Evolutionary conservation across 2,797 vertebrate genomes (phyloP), one percentile per base, ranked within the genome.

Genomic region (Cirrhinus molitorella): DNA sequence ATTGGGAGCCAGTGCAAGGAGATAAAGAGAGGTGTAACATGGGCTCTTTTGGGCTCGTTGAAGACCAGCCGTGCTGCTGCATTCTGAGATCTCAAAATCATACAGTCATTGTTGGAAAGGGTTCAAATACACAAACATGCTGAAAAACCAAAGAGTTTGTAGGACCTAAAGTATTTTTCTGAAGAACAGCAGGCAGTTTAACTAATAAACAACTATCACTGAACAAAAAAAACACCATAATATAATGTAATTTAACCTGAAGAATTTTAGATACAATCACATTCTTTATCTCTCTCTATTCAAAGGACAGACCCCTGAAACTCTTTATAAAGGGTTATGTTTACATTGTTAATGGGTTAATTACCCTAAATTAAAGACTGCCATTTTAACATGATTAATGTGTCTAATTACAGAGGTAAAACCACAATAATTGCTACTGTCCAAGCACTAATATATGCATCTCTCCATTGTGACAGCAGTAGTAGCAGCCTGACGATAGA

Each of bases 401-500:
- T 47, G 68, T n/a, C 40, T 47, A 13, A 47, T 72, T 19, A 47
- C 68, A 47, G 12, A 28, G 43, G 23, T 1, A 1, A 25, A 19
- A 16, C 68, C 3, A 17, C 43, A 17, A 72, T 49, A 72, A 28
- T 47, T 72, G 51, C 49, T 17, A 37, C 10, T 40, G 63, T 51
- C 16, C 23, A 53, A 51, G 53, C 23, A 72, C 40, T 34, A 47
- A 72, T n/a, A 31, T 53, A 21, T 63, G 25, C 25, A 70, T 37
- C 25, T 34, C 4, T 19, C 7, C 57, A 23, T 11, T 65, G 12
- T 70, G 51, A 14, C 34, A 10, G 9, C 81, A 93, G 93, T 9
- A 85, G 92, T 79, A 91, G 92, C 31, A 92, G 91, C 25, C 53
- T 89, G 80, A 90, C 90, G 0, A 51, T 80, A 37, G 94, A 94